A percentile compares a stretch with the other conserved stretches of the same genome.
Evolutionary conservation across 1,140 invertebrate species (phyloP).

Genomic region (Caenorhabditis inopinata): DNA sequence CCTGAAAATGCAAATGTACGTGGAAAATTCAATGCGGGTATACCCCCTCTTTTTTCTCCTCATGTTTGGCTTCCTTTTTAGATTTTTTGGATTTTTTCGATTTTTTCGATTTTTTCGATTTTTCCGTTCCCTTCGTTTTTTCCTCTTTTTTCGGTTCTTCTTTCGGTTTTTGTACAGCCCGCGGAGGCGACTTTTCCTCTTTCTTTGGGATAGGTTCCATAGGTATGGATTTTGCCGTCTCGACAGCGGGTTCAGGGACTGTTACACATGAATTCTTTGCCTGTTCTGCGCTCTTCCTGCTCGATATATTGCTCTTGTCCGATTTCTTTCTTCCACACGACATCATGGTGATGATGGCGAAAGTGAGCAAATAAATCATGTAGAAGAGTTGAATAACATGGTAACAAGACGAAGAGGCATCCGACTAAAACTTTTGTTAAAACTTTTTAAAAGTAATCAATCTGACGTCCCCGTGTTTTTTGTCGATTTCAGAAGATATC

Average conservation of each 20-base stretch:
- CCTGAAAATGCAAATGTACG: background rate
- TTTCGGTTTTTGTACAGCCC: background rate
- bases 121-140: background rate
- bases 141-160: background rate
- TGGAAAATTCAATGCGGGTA: too few species aligned
- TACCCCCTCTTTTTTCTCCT: background rate
- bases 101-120: constrained; percentile 1
- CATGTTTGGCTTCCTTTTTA: background rate
- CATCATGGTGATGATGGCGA: background rate
- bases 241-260: too few species aligned
- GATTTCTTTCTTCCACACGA: background rate
- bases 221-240: too few species aligned
- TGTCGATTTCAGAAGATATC: too few species aligned
- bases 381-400: background rate
- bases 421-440: background rate
- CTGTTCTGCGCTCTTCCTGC: background rate
- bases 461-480: too few species aligned
- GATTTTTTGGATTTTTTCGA: background rate
- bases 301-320: background rate
- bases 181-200: background rate
- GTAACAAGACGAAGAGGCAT: background rate
- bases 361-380: background rate
- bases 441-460: too few species aligned
- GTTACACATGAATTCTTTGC: background rate
- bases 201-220: background rate